Percentiles rank a stretch among this genome's conserved stretches.
phyloP scores from a whole-genome alignment of 2,797 vertebrate species.

The Typhlichthys eigenmanni region DNA sequence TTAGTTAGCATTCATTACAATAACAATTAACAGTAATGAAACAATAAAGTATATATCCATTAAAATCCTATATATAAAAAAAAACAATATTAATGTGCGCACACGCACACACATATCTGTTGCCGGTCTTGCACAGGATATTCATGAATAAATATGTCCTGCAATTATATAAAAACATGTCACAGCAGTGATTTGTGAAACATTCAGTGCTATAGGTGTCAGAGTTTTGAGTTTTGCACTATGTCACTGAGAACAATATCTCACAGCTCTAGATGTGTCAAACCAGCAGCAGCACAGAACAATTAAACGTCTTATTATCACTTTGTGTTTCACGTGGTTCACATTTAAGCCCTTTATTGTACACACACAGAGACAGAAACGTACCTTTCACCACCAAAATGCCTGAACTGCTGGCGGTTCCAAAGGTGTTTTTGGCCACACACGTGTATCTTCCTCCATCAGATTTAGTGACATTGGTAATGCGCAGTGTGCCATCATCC shows the following conservation, averaged over 20 bases:
- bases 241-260: constrained; percentile 74
- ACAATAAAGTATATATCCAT: no score
- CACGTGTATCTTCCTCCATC: constrained; percentile 84
- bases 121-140: constrained; percentile 25
- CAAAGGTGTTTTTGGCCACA: constrained; percentile 83
- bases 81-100: not conserved
- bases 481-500: constrained; percentile 82
- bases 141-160: constrained; percentile 61
- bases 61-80: no score
- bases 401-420: constrained; percentile 79
- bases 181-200: constrained; percentile 63
- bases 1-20: no score
- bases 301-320: constrained; percentile 81
- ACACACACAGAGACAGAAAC: constrained; percentile 49
- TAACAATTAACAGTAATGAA: no score
- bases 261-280: constrained; percentile 81
- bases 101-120: not conserved
- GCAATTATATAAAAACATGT: constrained; percentile 55
- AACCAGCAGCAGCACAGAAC: constrained; percentile 74
- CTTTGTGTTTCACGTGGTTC: constrained; percentile 77
- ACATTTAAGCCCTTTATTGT: constrained; percentile 44
- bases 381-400: constrained; percentile 85
- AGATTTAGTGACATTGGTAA: constrained; percentile 77
- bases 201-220: constrained; percentile 36
- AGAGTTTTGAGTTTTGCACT: constrained; percentile 46